Evolutionary conservation across 2,797 vertebrate genomes (phyloP).

Genomic region (Cossypha heuglini): DNA sequence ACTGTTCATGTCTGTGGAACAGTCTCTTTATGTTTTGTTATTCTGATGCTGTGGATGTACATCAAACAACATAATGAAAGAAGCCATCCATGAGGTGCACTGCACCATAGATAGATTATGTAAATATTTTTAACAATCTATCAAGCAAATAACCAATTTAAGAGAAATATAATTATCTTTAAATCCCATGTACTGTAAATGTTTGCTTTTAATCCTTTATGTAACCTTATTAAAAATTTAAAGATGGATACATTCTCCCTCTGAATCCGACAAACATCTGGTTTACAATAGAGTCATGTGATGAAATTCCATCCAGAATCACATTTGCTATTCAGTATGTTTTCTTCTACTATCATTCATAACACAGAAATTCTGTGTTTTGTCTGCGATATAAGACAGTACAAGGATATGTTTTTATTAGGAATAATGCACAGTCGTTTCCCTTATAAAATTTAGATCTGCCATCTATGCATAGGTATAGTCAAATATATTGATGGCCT

Average conservation of each 20-base stretch:
- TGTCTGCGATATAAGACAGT: constrained; percentile 39
- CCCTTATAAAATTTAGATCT: constrained; percentile 67
- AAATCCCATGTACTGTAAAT: constrained; percentile 27
- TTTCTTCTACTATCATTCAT: constrained; percentile 46
- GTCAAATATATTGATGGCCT: constrained; percentile 76
- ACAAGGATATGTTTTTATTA: constrained; percentile 68
- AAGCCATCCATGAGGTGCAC: constrained; percentile 9
- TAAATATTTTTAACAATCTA: constrained; percentile 43
- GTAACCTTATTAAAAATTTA: constrained; percentile 72
- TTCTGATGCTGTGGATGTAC: background rate
- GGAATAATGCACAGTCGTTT: constrained; percentile 55
- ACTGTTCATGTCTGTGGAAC: background rate
- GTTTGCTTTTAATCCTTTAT: constrained; percentile 69
- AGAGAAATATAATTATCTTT: constrained; percentile 56
- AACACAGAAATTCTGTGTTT: constrained; percentile 58
- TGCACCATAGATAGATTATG: background rate
- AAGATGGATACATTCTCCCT: constrained; percentile 63
- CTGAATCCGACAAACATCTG: constrained; percentile 66
- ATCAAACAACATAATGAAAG: constrained; percentile 34
- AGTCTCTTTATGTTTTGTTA: background rate
- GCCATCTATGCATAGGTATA: constrained; percentile 57
- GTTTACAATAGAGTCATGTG: constrained; percentile 56
- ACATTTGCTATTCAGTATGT: constrained; percentile 51
- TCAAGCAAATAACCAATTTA: constrained; percentile 4
- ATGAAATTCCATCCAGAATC: constrained; percentile 67